phyloP scores from a whole-genome alignment of 1,140 invertebrate species.

The Trichonephila clavata region DNA sequence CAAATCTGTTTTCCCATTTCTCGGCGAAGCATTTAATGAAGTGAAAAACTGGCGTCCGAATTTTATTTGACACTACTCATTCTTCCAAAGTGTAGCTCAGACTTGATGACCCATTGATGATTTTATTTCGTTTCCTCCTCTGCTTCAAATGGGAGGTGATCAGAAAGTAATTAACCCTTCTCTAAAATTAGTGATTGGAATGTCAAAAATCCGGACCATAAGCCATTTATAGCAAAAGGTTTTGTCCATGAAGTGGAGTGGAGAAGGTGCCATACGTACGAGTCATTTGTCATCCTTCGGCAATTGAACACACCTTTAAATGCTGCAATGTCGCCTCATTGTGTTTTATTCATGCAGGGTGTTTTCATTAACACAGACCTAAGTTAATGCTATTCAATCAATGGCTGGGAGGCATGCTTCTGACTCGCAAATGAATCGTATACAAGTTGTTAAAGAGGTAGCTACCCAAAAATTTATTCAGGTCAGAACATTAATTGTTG shows the following conservation, averaged over 20 bases:
- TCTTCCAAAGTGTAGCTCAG: background rate
- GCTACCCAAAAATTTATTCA: background rate
- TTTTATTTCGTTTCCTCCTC: background rate
- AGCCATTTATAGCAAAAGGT: conserved; percentile 32
- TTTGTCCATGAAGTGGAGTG: background rate
- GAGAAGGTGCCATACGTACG: background rate
- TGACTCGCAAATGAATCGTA: background rate
- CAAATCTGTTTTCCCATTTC: no score
- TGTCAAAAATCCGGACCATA: conserved; percentile 25
- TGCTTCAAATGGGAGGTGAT: conserved; percentile 1
- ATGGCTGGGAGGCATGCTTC: background rate
- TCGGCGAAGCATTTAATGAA: no score
- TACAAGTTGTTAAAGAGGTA: background rate
- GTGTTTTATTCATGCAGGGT: conserved; percentile 17
- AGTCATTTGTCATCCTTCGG: conserved; percentile 49
- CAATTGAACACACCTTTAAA: conserved; percentile 45
- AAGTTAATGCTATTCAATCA: background rate
- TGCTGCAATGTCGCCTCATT: conserved; percentile 5
- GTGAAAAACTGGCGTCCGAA: background rate
- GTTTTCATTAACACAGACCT: background rate
- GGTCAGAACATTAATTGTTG: background rate
- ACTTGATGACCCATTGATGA: conserved; percentile 6
- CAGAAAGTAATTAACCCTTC: conserved; percentile 51
- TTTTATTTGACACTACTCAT: background rate
- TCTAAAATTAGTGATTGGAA: conserved; percentile 24